Conservation (phyloP, 2,113 vertebrate genomes). For the Salvelinus sp. region DNA sequence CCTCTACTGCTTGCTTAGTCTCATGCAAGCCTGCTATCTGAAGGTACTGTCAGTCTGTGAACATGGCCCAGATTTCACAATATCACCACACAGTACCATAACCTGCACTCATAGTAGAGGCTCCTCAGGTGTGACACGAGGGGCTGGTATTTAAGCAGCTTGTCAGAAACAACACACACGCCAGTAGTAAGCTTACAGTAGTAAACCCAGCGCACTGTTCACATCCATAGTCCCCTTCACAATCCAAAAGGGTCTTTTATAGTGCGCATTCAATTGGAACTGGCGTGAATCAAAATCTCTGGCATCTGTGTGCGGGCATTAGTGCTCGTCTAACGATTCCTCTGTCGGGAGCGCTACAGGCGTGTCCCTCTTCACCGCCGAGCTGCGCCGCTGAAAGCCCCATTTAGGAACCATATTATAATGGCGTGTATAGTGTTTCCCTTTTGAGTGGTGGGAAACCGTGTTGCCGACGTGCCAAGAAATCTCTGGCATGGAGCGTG, state of each 20-base stretch:
- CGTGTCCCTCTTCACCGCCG: too few relatives aligned
- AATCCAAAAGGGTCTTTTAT: background rate
- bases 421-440: constrained; percentile 1
- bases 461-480: constrained; percentile 4
- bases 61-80: too few relatives aligned
- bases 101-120: too few relatives aligned
- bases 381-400: background rate
- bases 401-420: background rate
- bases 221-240: background rate
- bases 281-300: background rate
- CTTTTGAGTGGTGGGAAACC: background rate
- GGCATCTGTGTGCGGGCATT: background rate
- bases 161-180: background rate
- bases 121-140: too few relatives aligned
- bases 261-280: background rate
- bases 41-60: too few relatives aligned
- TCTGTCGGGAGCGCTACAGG: background rate
- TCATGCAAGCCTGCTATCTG: too few relatives aligned
- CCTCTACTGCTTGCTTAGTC: too few relatives aligned
- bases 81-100: too few relatives aligned
- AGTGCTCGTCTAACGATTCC: background rate
- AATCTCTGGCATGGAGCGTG: background rate
- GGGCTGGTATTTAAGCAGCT: too few relatives aligned
- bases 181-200: too few relatives aligned
- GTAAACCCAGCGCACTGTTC: background rate